Evolutionary conservation across 2,888 invertebrate species (phyloP).

Genomic region (Drosophila aldrichi): DNA sequence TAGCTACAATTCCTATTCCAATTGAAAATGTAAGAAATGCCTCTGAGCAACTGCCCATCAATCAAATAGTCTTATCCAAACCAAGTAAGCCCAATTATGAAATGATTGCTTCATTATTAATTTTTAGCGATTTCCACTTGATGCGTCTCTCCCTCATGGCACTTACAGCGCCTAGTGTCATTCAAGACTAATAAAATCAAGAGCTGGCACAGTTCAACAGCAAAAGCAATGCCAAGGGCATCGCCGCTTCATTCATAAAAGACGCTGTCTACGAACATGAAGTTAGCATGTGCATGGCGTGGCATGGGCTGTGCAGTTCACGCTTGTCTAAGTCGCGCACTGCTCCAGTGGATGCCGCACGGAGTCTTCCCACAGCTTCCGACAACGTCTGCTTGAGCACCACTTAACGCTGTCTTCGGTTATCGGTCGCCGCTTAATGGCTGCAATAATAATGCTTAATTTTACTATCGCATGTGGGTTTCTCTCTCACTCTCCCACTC

Average conservation of each 20-base stretch:
- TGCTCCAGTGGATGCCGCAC: constrained; percentile 29
- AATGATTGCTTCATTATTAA: too few relatives aligned
- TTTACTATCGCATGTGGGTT: constrained; percentile 69
- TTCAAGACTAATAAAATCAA: constrained; percentile 44
- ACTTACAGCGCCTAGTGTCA: too few relatives aligned
- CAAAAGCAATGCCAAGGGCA: constrained; percentile 11
- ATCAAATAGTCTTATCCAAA: too few relatives aligned
- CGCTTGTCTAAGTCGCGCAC: background rate
- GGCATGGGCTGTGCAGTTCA: background rate
- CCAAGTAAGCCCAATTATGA: too few relatives aligned
- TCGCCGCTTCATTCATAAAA: constrained; percentile 73
- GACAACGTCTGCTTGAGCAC: constrained; percentile 54
- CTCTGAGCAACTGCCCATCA: too few relatives aligned
- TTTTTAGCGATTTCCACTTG: too few relatives aligned
- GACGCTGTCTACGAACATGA: background rate
- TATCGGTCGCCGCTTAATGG: constrained; percentile 58
- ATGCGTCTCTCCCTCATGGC: too few relatives aligned
- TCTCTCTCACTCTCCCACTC: constrained; percentile 4
- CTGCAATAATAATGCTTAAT: constrained; percentile 79
- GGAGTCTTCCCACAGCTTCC: constrained; percentile 67
- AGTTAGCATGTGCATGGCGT: constrained; percentile 17
- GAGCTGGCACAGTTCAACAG: constrained; percentile 18
- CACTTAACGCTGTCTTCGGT: constrained; percentile 51
- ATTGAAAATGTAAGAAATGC: too few relatives aligned
- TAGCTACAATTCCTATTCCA: too few relatives aligned